These are phyloP conservation scores for Trachelus tabidus DNA, from an alignment of 2,888 invertebrate species.

Conservation along the genomic window DNA sequence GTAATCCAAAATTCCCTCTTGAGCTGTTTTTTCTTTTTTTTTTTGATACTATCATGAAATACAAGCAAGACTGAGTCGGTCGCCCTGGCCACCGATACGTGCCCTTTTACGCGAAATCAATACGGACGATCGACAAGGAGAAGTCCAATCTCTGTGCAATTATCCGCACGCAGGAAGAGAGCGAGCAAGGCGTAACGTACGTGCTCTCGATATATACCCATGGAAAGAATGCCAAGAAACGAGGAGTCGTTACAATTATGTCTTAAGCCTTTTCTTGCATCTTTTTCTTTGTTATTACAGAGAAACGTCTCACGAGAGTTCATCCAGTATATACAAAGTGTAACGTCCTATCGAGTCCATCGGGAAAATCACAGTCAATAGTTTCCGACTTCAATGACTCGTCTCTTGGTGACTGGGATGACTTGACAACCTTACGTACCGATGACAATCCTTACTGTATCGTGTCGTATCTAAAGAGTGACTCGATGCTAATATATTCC, in stretches of 20 bases:
- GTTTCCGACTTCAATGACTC: not conserved
- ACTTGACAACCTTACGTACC: not conserved
- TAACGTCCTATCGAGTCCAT: not conserved
- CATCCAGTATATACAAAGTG: not conserved
- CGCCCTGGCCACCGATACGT: not conserved
- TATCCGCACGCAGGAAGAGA: constrained; percentile 5
- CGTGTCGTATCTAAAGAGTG: constrained; percentile 1
- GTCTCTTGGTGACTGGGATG: not conserved
- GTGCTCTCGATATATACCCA: not conserved
- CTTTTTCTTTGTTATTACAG: not conserved
- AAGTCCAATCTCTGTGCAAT: constrained; percentile 3
- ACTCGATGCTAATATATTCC: constrained; percentile 38
- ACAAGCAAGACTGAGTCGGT: not conserved
- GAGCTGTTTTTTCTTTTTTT: not conserved
- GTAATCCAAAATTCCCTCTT: not conserved
- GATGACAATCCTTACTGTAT: not conserved
- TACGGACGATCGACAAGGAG: constrained; percentile 2
- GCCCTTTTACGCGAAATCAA: not conserved
- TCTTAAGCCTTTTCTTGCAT: not conserved
- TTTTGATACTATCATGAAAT: not conserved
- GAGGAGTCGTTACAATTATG: not conserved
- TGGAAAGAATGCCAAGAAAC: not conserved
- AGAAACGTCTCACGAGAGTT: not conserved
- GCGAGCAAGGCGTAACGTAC: not conserved
- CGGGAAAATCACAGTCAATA: not conserved